A percentile compares a stretch with the other conserved stretches of the same genome.
These are phyloP conservation scores for Icerya purchasi DNA, from an alignment of 2,888 invertebrate species.

Conservation along the genomic window DNA sequence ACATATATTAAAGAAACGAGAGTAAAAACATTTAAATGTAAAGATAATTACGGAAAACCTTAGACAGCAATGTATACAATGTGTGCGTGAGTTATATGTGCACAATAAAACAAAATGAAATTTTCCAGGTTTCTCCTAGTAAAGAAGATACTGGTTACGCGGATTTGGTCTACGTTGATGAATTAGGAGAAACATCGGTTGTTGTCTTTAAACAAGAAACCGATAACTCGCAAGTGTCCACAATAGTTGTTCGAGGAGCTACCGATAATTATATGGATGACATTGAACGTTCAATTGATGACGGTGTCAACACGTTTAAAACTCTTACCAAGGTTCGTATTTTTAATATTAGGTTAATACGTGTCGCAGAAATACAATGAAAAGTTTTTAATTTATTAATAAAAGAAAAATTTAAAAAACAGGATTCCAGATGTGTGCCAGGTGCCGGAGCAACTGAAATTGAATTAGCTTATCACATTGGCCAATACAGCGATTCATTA, in stretches of 20 bases:
- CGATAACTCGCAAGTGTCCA: conserved; percentile 67
- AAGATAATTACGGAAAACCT: no score
- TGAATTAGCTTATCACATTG: conserved; percentile 68
- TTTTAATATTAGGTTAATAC: background rate
- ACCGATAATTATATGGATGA: conserved; percentile 99
- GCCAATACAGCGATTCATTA: conserved; percentile 70
- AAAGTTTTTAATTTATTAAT: background rate
- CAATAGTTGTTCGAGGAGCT: conserved; percentile 83
- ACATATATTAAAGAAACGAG: no score
- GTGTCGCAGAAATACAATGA: background rate
- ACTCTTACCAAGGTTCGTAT: conserved; percentile 56
- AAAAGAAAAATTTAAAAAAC: conserved; percentile 8
- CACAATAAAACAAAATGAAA: no score
- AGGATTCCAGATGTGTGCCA: conserved; percentile 47
- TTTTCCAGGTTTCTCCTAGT: conserved; percentile 45
- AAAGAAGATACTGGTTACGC: conserved; percentile 80
- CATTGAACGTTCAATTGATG: conserved; percentile 91
- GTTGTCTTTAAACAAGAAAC: conserved; percentile 80
- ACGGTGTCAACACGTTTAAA: conserved; percentile 97
- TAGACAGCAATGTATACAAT: no score
- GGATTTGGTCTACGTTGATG: conserved; percentile 70
- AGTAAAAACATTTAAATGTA: no score
- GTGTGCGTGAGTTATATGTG: no score
- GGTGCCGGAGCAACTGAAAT: conserved; percentile 94
- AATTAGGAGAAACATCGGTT: conserved; percentile 84